Percentiles rank a stretch among this genome's conserved stretches.
Evolutionary conservation across 2,797 vertebrate genomes (phyloP).

Genomic region (Otus scops): DNA sequence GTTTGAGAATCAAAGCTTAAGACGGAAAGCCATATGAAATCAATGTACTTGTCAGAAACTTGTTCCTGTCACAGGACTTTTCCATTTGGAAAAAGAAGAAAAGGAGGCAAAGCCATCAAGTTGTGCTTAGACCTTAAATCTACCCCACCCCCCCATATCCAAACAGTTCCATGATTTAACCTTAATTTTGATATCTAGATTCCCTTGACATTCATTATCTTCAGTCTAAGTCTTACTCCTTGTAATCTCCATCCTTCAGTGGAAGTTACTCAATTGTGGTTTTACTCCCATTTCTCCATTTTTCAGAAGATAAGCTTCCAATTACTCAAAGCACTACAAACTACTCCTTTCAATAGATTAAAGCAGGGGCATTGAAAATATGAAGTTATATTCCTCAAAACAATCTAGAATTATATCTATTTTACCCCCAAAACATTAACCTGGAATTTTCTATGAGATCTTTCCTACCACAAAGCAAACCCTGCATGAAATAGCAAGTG

Average conservation of each 20-base stretch:
- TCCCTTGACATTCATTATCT: neutral
- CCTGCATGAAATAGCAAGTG: neutral
- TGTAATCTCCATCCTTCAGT: neutral
- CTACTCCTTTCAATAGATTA: neutral
- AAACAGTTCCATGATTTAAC: neutral
- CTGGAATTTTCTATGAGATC: accelerated
- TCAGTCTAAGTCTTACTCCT: neutral
- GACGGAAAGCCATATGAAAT: neutral
- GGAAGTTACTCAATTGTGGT: neutral
- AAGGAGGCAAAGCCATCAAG: neutral
- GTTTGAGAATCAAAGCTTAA: neutral
- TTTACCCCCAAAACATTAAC: neutral
- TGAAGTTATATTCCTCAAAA: neutral
- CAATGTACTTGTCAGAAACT: neutral
- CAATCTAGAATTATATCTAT: neutral
- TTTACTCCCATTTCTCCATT: neutral
- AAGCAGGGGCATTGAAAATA: neutral
- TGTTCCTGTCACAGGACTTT: neutral
- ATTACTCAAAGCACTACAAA: neutral
- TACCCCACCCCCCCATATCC: neutral
- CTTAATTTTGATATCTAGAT: neutral
- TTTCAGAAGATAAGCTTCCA: neutral
- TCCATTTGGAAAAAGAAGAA: neutral
- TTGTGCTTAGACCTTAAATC: neutral
- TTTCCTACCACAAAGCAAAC: neutral